phyloP scores from a whole-genome alignment of 2,888 invertebrate genomes.

The Pimpla rufipes region DNA sequence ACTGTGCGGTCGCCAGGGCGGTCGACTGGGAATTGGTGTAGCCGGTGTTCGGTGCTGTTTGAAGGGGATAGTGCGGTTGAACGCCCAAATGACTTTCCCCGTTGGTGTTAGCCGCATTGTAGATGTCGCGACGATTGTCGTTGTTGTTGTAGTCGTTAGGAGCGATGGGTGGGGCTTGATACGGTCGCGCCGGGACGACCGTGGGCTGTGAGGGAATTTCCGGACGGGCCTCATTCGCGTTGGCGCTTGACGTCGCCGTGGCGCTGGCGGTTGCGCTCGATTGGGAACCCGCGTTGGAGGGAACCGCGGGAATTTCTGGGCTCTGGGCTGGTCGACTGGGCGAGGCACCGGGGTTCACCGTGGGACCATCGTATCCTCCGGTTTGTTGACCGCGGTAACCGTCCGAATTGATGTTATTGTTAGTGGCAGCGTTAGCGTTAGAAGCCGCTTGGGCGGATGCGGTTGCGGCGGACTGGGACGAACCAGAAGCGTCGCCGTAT shows the following conservation, averaged over 20 bases:
- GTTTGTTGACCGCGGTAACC: not conserved
- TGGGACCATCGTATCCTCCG: conserved; percentile 6
- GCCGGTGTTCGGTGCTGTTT: conserved; percentile 2
- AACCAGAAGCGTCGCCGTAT: conserved; percentile 1
- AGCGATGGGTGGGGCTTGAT: conserved; percentile 3
- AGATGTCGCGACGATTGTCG: conserved; percentile 30
- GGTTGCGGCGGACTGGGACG: conserved; percentile 33
- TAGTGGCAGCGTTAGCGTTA: conserved; percentile 16
- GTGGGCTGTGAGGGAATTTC: conserved; percentile 52
- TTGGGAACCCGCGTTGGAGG: conserved; percentile 37
- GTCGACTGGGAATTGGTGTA: conserved; percentile 57
- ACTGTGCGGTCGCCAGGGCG: conserved; percentile 48
- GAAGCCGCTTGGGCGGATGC: conserved; percentile 34
- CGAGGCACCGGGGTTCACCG: not conserved
- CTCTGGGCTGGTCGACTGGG: not conserved
- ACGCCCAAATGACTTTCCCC: conserved; percentile 6
- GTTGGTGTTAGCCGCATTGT: conserved; percentile 40
- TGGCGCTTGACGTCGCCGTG: conserved; percentile 31
- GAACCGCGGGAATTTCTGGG: not conserved
- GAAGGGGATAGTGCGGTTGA: conserved; percentile 36
- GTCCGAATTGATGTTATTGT: conserved; percentile 42
- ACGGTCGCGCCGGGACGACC: not conserved
- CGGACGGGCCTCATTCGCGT: conserved; percentile 31
- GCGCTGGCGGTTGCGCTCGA: conserved; percentile 52
- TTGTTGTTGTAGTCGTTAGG: conserved; percentile 6